phyloP scores from a whole-genome alignment of 2,113 vertebrate species.

The Alethe castanea region DNA sequence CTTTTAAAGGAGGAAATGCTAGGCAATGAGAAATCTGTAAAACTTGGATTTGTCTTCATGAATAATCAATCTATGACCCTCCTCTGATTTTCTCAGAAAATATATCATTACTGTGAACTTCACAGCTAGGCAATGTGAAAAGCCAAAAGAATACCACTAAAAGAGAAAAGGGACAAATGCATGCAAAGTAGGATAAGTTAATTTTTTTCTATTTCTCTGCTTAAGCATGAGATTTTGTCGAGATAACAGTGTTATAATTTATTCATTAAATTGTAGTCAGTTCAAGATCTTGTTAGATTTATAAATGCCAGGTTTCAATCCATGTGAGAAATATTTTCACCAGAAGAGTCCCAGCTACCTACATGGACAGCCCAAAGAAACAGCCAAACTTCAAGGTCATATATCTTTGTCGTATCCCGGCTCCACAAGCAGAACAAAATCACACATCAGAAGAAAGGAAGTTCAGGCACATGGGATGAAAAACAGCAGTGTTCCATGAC shows the following conservation, averaged over 20 bases:
- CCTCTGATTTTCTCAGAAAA: background rate
- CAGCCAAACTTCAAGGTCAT: background rate
- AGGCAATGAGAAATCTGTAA: background rate
- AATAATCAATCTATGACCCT: background rate
- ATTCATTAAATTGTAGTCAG: background rate
- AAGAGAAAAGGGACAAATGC: background rate
- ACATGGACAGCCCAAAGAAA: background rate
- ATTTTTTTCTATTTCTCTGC: background rate
- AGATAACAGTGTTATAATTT: background rate
- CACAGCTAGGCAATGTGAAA: background rate
- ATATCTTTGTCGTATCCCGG: background rate
- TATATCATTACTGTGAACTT: background rate
- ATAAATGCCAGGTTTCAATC: background rate
- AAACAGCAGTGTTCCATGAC: background rate
- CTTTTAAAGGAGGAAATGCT: background rate
- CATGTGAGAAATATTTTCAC: background rate
- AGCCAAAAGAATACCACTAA: background rate
- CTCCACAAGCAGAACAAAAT: background rate
- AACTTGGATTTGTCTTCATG: background rate
- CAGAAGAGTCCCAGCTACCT: background rate
- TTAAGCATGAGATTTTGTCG: background rate
- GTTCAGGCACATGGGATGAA: rapidly evolving
- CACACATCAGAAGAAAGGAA: background rate
- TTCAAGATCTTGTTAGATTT: background rate
- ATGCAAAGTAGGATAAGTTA: background rate